A percentile compares a stretch with the other conserved stretches of the same genome.
Evolutionary conservation across 2,113 vertebrate species (phyloP).

Genomic region (Lasiurus cinereus): DNA sequence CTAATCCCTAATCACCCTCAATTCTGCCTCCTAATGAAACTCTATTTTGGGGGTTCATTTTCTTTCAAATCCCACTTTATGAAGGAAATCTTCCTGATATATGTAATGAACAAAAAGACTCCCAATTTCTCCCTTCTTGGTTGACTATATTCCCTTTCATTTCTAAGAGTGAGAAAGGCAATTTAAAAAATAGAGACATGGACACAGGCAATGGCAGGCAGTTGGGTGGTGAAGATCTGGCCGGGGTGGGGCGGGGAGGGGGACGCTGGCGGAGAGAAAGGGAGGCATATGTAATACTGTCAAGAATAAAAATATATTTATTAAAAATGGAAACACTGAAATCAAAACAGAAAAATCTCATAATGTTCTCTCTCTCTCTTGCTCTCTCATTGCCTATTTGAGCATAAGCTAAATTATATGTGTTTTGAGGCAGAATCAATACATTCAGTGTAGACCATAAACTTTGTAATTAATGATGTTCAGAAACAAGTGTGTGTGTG

Average conservation of each 20-base stretch:
- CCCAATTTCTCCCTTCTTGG: neutral
- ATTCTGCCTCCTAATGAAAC: neutral
- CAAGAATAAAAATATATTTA: neutral
- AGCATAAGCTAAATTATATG: neutral
- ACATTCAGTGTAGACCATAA: neutral
- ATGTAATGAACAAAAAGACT: neutral
- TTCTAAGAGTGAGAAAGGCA: neutral
- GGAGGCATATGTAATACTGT: no score
- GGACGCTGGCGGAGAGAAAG: no score
- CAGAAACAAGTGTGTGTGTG: neutral
- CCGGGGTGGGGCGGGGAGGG: no score
- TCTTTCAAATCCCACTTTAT: neutral
- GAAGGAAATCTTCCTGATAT: neutral
- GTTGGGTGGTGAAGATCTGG: no score
- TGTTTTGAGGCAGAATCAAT: neutral
- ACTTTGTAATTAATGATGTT: neutral
- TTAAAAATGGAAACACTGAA: neutral
- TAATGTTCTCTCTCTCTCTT: neutral
- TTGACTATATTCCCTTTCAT: neutral
- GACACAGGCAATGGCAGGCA: no score
- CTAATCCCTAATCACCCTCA: neutral
- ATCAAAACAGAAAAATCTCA: slow-evolving; percentile 13
- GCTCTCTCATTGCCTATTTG: neutral
- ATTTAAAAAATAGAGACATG: neutral
- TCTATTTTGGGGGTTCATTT: neutral